Percentiles rank a stretch among this genome's conserved stretches.
These are phyloP conservation scores for Nothoprocta pentlandii DNA, from an alignment of 2,113 vertebrate species.

Conservation along the genomic window DNA sequence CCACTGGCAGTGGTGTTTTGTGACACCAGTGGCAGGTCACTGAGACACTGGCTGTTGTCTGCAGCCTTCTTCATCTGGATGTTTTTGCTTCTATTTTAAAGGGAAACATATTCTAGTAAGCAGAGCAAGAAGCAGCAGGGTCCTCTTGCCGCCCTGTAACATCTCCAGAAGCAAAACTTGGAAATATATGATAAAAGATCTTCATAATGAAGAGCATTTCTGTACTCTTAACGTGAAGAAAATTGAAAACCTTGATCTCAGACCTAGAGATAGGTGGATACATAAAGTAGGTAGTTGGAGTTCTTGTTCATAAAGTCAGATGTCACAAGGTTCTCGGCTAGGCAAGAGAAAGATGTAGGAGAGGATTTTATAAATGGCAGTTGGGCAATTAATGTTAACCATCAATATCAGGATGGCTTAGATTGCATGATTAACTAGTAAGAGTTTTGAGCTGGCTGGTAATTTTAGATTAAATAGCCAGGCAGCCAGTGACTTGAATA, in stretches of 20 bases:
- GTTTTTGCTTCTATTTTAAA: neutral
- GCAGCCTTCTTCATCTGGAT: neutral
- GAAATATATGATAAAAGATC: neutral
- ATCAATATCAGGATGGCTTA: constrained; percentile 71
- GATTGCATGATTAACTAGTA: constrained; percentile 75
- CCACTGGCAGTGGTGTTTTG: neutral
- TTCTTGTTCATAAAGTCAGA: neutral
- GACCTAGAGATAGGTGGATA: neutral
- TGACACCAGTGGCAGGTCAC: rapidly evolving
- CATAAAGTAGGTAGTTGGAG: neutral
- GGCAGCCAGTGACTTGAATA: constrained; percentile 70
- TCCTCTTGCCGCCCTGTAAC: neutral
- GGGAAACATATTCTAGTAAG: neutral
- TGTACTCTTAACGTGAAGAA: neutral
- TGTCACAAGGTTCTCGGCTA: neutral
- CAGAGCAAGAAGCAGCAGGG: neutral
- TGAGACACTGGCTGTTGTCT: neutral
- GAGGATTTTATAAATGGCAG: constrained; percentile 56
- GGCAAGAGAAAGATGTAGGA: constrained; percentile 1
- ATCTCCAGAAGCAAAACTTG: neutral
- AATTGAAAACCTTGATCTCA: constrained; percentile 41
- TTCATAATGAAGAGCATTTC: neutral
- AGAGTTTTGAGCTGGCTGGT: constrained; percentile 71
- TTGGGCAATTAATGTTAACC: constrained; percentile 71
- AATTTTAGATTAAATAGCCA: constrained; percentile 76